These are phyloP conservation scores for Spinibarbus caldwelli DNA, from an alignment of 2,797 vertebrate species.

Conservation along the genomic window DNA sequence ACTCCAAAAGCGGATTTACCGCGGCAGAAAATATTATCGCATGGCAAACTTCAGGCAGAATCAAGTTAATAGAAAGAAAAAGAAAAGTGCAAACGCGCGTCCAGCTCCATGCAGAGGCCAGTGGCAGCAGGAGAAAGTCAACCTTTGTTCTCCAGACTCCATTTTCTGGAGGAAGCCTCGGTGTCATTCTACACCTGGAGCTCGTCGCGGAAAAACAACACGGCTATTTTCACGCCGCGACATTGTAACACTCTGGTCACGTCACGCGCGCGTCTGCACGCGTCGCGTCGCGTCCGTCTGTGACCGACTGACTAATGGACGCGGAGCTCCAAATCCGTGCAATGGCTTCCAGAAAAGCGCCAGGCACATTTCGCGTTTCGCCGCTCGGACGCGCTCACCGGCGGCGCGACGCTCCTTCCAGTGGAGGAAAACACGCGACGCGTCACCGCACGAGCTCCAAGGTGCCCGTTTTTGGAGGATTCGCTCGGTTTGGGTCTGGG, in stretches of 20 bases:
- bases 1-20: not conserved
- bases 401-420: constrained; percentile 66
- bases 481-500: constrained; percentile 62
- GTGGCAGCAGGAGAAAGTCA: constrained; percentile 57
- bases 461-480: constrained; percentile 66
- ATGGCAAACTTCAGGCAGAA: not conserved
- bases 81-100: not conserved
- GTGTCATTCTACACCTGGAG: constrained; percentile 91
- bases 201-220: constrained; percentile 47
- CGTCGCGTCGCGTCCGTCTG: constrained; percentile 82
- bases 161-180: constrained; percentile 95
- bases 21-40: not conserved
- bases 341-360: constrained; percentile 87
- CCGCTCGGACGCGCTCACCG: constrained; percentile 65
- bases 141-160: constrained; percentile 88
- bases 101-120: constrained; percentile 34
- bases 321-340: constrained; percentile 82
- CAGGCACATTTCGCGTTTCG: constrained; percentile 68
- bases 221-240: not conserved
- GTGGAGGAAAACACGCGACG: constrained; percentile 57
- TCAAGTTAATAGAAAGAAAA: not conserved
- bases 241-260: constrained; percentile 13
- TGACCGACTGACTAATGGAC: constrained; percentile 94
- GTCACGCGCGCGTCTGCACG: constrained; percentile 80
- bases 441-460: constrained; percentile 56